A percentile compares a stretch with the other conserved stretches of the same genome.
phyloP scores from a whole-genome alignment of 2,113 vertebrate genomes.

The Nothoprocta pentlandii region DNA sequence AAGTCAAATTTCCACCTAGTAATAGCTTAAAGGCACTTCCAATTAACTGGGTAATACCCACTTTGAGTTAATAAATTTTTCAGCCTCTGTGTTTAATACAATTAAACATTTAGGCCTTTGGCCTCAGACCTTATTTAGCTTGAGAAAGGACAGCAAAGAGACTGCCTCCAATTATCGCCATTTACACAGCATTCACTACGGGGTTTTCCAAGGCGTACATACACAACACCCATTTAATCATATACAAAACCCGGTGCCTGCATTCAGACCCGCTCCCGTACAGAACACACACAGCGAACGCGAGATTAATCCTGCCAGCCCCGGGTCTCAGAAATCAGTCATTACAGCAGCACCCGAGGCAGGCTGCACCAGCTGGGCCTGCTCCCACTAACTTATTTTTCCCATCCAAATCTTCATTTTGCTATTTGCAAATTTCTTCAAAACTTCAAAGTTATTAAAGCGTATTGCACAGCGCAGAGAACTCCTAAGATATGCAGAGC shows the following conservation, averaged over 20 bases:
- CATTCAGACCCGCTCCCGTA: background rate
- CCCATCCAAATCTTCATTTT: slow-evolving; percentile 22
- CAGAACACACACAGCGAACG: accelerated
- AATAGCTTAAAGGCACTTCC: slow-evolving; percentile 71
- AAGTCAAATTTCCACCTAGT: slow-evolving; percentile 71
- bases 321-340: background rate
- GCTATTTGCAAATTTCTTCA: slow-evolving; percentile 39
- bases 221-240: background rate
- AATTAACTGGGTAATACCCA: slow-evolving; percentile 68
- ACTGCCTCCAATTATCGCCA: slow-evolving; percentile 53
- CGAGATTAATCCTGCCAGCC: background rate
- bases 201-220: slow-evolving; percentile 35
- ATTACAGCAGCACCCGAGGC: background rate
- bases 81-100: slow-evolving; percentile 67
- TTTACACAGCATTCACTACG: slow-evolving; percentile 62
- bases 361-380: background rate
- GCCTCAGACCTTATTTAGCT: slow-evolving; percentile 67
- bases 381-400: background rate
- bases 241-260: slow-evolving; percentile 3
- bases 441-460: slow-evolving; percentile 57
- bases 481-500: background rate
- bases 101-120: slow-evolving; percentile 70
- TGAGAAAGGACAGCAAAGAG: slow-evolving; percentile 33
- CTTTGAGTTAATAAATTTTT: slow-evolving; percentile 70
- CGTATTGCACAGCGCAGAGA: background rate